These are phyloP conservation scores for Gallinago media DNA, from an alignment of 2,113 vertebrate genomes.

Conservation along the genomic window DNA sequence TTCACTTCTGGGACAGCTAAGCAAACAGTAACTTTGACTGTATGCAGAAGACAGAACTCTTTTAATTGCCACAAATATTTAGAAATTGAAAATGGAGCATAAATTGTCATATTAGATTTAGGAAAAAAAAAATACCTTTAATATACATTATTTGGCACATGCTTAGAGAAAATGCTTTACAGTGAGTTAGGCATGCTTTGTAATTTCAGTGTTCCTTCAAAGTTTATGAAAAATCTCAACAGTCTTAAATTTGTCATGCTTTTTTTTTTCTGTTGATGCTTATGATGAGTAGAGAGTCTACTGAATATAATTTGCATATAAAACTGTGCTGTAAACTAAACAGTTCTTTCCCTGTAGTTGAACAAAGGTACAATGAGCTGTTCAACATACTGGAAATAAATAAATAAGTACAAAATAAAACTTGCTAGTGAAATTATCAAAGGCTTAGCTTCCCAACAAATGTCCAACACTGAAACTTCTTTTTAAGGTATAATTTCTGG, in stretches of 20 bases:
- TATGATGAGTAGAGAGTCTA: slow-evolving; percentile 16
- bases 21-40: background rate
- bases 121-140: background rate
- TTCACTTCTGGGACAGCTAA: background rate
- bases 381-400: background rate
- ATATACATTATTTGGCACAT: background rate
- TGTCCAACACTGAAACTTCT: background rate
- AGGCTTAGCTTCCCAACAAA: background rate
- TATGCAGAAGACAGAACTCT: background rate
- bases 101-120: background rate
- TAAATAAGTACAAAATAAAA: background rate
- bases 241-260: slow-evolving; percentile 24
- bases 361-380: background rate
- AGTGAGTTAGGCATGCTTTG: background rate
- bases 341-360: background rate
- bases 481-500: background rate
- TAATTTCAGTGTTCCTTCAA: slow-evolving; percentile 33
- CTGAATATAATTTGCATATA: slow-evolving; percentile 33
- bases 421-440: background rate
- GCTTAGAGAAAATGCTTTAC: slow-evolving; percentile 29
- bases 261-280: slow-evolving; percentile 11
- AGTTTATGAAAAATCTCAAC: slow-evolving; percentile 24
- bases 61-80: background rate
- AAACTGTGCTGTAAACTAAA: slow-evolving; percentile 26
- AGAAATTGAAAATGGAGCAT: background rate